These are phyloP conservation scores for Ischnus inquisitorius DNA, from an alignment of 2,888 invertebrate genomes.

Conservation along the genomic window DNA sequence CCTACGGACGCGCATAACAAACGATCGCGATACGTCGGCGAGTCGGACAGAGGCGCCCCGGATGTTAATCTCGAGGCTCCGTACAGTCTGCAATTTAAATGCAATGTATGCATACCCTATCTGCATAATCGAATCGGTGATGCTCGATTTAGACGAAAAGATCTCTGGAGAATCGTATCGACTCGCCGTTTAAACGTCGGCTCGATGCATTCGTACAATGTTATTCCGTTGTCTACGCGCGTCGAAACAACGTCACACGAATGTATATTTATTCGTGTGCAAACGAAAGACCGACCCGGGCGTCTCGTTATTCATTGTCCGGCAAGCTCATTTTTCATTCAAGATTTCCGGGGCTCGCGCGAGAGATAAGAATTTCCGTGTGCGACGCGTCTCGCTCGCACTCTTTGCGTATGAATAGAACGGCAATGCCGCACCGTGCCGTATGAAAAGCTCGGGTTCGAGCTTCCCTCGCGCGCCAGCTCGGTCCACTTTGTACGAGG, in stretches of 20 bases:
- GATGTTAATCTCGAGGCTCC: conserved; percentile 13
- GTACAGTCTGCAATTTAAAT: conserved; percentile 30
- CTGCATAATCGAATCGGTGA: conserved; percentile 36
- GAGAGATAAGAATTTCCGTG: conserved; percentile 36
- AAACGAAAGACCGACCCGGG: not conserved
- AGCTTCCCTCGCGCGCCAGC: not conserved
- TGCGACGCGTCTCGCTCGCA: not conserved
- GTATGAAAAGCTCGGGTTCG: conserved; percentile 23
- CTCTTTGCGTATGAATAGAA: conserved; percentile 10
- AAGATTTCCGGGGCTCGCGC: not conserved
- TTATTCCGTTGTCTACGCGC: not conserved
- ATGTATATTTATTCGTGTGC: not conserved
- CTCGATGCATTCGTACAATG: conserved; percentile 1
- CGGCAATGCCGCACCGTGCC: not conserved
- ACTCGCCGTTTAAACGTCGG: not conserved
- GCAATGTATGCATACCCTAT: conserved; percentile 5
- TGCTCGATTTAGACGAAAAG: conserved; percentile 14
- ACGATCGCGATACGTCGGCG: conserved; percentile 12
- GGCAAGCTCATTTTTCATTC: conserved; percentile 27
- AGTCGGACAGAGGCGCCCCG: conserved; percentile 14
- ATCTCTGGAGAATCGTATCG: not conserved
- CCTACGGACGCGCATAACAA: conserved; percentile 29
- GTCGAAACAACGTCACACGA: not conserved
- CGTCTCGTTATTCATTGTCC: conserved; percentile 23
- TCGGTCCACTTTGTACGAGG: not conserved